Conservation (phyloP, 2,888 invertebrate species). For the Diplolepis rosae region DNA sequence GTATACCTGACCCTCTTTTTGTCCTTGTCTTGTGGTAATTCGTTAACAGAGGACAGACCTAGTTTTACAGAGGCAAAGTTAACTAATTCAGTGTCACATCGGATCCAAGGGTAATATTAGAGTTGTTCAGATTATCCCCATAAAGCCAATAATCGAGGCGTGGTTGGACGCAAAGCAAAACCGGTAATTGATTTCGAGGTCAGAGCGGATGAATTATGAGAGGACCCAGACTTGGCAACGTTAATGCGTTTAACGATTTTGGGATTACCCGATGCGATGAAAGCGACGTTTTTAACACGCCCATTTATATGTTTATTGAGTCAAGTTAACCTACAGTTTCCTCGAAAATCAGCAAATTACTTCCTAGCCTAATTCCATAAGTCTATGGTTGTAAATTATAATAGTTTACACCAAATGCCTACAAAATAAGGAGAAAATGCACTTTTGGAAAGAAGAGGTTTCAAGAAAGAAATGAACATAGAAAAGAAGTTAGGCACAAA, state of each 20-base stretch:
- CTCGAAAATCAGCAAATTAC: background rate
- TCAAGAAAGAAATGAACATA: too few species aligned
- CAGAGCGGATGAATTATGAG: constrained; percentile 15
- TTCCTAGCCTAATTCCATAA: background rate
- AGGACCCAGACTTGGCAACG: constrained; percentile 26
- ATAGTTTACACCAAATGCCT: too few species aligned
- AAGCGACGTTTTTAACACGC: constrained; percentile 1
- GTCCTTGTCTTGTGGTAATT: background rate
- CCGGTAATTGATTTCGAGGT: constrained; percentile 19
- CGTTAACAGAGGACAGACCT: background rate
- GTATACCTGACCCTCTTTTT: background rate
- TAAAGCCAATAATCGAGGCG: constrained; percentile 2
- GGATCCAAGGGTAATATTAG: background rate
- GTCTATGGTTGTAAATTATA: background rate
- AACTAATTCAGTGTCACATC: background rate
- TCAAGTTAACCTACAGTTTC: background rate
- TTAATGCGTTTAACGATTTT: constrained; percentile 12
- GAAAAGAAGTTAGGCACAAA: too few species aligned
- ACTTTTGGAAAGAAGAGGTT: background rate
- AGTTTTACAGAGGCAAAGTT: background rate
- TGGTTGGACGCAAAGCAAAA: constrained; percentile 5
- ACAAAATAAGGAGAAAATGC: too few species aligned
- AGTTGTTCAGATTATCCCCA: background rate
- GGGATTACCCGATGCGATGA: background rate
- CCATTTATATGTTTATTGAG: background rate